Conservation (phyloP, 2,113 vertebrate genomes). For the Polypterus senegalus region DNA sequence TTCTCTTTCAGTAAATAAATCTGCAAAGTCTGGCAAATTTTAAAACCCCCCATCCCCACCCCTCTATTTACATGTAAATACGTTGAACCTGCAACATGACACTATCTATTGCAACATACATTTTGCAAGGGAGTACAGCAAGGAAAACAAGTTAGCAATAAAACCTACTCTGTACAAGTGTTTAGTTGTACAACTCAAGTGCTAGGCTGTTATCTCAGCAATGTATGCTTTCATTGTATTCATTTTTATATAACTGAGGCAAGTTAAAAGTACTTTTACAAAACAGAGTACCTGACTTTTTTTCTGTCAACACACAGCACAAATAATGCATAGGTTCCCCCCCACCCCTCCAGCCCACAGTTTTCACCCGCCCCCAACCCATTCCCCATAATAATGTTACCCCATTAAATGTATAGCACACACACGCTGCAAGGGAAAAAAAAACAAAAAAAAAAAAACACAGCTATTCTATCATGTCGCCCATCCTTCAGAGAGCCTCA, state of each 20-base stretch:
- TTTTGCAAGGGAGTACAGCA: conserved; percentile 96
- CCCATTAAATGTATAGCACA: conserved; percentile 84
- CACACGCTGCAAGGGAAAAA: conserved; percentile 73
- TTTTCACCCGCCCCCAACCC: conserved; percentile 25
- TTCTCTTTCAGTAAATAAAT: conserved; percentile 85
- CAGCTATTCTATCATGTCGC: conserved; percentile 81
- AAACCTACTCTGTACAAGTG: conserved; percentile 94
- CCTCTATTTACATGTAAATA: conserved; percentile 99
- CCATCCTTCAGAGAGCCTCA: conserved; percentile 96
- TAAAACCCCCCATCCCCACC: conserved; percentile 58
- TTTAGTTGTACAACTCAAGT: conserved; percentile 86
- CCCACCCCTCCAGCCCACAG: conserved; percentile 26
- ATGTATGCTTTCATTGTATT: conserved; percentile 31
- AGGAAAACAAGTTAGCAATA: conserved; percentile 85
- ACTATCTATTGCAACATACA: conserved; percentile 99
- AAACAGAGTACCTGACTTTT: conserved; percentile 98
- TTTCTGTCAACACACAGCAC: conserved; percentile 76
- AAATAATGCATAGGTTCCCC: conserved; percentile 91
- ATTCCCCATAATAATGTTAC: conserved; percentile 26
- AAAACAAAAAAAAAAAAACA: conserved; percentile 45
- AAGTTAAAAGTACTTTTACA: conserved; percentile 93
- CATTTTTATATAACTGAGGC: conserved; percentile 85
- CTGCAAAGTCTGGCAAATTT: conserved; percentile 74
- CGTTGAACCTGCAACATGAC: conserved; percentile 99
- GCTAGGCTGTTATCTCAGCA: conserved; percentile 80